Evolutionary conservation across 2,888 invertebrate genomes (phyloP).

Genomic region (Leptopilina syphax): DNA sequence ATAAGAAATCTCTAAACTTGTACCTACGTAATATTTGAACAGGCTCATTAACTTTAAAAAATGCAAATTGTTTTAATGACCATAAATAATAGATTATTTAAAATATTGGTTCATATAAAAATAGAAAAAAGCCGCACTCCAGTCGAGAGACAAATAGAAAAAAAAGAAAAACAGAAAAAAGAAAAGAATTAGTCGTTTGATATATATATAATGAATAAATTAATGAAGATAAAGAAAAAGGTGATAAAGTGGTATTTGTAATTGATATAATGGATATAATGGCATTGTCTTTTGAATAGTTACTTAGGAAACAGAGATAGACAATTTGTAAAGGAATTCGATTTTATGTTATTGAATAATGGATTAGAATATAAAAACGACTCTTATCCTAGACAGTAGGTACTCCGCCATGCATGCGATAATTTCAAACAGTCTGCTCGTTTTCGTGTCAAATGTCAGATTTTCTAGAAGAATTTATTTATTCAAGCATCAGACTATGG

Average conservation of each 20-base stretch:
- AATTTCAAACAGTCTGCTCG: constrained; percentile 72
- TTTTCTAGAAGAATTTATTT: constrained; percentile 72
- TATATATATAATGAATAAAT: not conserved
- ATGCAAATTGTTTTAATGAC: too few species aligned
- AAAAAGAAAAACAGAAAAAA: not conserved
- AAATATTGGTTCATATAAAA: too few species aligned
- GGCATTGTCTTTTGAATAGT: constrained; percentile 4
- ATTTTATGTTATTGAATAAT: constrained; percentile 28
- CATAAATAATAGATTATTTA: too few species aligned
- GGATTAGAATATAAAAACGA: constrained; percentile 44
- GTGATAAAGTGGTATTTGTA: constrained; percentile 3
- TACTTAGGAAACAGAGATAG: constrained; percentile 10
- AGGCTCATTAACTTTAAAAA: too few species aligned
- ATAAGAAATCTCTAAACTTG: too few species aligned
- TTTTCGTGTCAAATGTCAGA: constrained; percentile 73
- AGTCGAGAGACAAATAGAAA: not conserved
- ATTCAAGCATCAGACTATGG: constrained; percentile 70
- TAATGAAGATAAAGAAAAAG: not conserved
- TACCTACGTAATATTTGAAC: too few species aligned
- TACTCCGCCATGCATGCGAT: constrained; percentile 73
- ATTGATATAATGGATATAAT: not conserved
- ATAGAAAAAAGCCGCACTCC: too few species aligned
- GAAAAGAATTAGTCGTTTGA: too few species aligned
- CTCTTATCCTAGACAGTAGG: constrained; percentile 65
- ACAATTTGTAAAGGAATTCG: constrained; percentile 10